Conservation (phyloP, 2,797 vertebrate genomes). For the Chelonia mydas region DNA sequence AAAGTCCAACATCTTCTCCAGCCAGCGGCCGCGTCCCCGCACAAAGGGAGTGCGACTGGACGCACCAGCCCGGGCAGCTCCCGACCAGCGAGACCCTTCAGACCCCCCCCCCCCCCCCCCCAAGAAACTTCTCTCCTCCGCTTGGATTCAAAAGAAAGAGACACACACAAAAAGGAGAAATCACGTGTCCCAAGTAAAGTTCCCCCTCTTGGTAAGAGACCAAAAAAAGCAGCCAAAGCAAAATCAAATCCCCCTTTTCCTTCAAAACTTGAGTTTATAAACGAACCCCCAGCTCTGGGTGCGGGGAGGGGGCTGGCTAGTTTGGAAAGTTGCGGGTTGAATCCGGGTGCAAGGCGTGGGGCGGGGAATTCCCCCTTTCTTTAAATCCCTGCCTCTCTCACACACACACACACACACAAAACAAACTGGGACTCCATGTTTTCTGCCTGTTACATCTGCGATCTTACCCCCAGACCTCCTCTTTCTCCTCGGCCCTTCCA, state of each 20-base stretch:
- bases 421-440: slow-evolving; percentile 49
- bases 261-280: background rate
- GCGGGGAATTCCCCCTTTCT: background rate
- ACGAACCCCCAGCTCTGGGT: background rate
- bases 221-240: background rate
- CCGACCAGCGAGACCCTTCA: background rate
- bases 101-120: too few species aligned
- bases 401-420: background rate
- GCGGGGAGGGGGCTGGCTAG: too few species aligned
- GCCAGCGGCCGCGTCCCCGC: background rate
- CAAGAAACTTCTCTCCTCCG: background rate
- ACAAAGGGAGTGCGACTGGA: background rate
- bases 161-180: background rate
- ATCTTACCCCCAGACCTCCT: background rate
- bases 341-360: too few species aligned
- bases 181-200: background rate
- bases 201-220: background rate
- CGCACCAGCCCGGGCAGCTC: background rate
- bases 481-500: background rate
- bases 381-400: slow-evolving; percentile 13
- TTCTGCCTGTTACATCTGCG: background rate
- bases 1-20: background rate
- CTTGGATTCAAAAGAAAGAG: background rate
- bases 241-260: background rate
- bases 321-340: too few species aligned